Evolutionary conservation across 2,797 vertebrate genomes (phyloP).

Genomic region (Hemibagrus guttatus): DNA sequence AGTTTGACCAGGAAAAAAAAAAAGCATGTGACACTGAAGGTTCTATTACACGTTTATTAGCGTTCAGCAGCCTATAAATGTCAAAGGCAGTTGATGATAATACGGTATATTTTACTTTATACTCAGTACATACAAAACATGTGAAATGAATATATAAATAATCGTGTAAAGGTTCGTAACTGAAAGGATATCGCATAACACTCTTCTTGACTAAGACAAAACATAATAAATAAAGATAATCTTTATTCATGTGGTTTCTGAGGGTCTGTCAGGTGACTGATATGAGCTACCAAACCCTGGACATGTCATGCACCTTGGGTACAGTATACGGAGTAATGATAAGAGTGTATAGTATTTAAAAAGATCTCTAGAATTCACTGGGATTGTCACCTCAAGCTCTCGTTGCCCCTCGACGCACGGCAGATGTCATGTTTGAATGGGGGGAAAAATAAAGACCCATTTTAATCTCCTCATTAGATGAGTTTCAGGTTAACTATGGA

Average conservation of each 20-base stretch:
- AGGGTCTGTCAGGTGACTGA: background rate
- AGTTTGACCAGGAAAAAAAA: background rate
- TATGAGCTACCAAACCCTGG: background rate
- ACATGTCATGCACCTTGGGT: conserved; percentile 29
- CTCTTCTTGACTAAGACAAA: conserved; percentile 21
- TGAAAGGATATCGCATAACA: conserved; percentile 20
- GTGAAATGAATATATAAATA: conserved; percentile 29
- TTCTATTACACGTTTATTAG: conserved; percentile 25
- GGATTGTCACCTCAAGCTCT: background rate
- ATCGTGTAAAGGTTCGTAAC: conserved; percentile 21
- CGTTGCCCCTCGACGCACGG: background rate
- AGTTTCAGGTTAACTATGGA: conserved; percentile 38
- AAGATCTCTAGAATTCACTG: background rate
- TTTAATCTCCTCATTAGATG: conserved; percentile 23
- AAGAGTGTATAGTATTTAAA: background rate
- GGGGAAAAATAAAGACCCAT: background rate
- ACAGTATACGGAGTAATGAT: background rate
- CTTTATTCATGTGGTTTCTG: background rate
- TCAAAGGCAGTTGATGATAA: conserved; percentile 27
- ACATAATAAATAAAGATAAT: conserved; percentile 29
- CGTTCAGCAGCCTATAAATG: conserved; percentile 24
- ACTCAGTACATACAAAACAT: conserved; percentile 12
- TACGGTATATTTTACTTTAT: conserved; percentile 9
- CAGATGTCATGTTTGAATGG: background rate
- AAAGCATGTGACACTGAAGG: conserved; percentile 5